Percentiles rank a stretch among this genome's conserved stretches.
Conservation (phyloP, 2,888 invertebrate genomes). For the Mesorhabditis belari region DNA sequence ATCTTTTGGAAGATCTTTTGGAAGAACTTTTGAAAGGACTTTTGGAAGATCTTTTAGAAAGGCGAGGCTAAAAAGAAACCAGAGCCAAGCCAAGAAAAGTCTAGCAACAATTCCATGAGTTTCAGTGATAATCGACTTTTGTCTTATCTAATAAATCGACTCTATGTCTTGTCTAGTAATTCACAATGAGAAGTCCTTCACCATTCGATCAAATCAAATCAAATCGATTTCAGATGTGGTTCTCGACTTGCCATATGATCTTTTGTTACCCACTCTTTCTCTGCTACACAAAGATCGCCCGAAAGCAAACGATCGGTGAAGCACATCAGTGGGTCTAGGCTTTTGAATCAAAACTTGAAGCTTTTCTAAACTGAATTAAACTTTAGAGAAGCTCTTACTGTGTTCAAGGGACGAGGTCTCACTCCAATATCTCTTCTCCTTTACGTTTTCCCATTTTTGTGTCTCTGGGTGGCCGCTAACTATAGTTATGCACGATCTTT, state of each 20-base stretch:
- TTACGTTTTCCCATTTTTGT: slow-evolving; percentile 33
- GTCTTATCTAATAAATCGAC: no score
- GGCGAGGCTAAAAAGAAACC: no score
- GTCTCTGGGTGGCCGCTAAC: slow-evolving; percentile 20
- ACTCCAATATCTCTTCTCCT: slow-evolving; percentile 4
- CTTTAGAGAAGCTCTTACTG: slow-evolving; percentile 13
- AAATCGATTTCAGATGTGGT: slow-evolving; percentile 26
- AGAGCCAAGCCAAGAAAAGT: no score
- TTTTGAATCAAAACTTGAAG: background rate
- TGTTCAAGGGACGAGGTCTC: slow-evolving; percentile 14
- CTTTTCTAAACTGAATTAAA: no score
- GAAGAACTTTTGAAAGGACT: no score
- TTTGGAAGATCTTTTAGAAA: no score
- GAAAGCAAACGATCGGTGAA: slow-evolving; percentile 6
- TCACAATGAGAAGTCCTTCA: no score
- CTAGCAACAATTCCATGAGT: no score
- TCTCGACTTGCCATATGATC: slow-evolving; percentile 46
- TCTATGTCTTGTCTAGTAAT: no score
- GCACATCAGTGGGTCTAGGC: slow-evolving; percentile 8
- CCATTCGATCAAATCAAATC: no score
- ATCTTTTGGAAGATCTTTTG: no score
- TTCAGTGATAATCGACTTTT: no score
- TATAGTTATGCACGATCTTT: background rate
- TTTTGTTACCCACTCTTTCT: slow-evolving; percentile 46
- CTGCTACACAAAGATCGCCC: slow-evolving; percentile 14